Evolutionary conservation across 2,888 invertebrate species (phyloP).

Genomic region (Tetragnatha montana): DNA sequence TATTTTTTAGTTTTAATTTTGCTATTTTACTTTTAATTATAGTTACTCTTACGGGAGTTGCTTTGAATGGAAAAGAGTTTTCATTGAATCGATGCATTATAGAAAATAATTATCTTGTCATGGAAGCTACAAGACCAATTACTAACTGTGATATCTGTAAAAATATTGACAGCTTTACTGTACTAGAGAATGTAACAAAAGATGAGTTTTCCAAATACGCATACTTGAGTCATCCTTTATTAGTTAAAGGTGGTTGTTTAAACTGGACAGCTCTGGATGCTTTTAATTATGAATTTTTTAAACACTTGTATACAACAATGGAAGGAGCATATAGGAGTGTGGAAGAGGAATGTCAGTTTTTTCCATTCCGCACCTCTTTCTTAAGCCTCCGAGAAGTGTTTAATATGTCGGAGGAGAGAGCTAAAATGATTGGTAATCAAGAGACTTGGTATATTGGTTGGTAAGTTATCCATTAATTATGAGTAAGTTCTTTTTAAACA

Average conservation of each 20-base stretch:
- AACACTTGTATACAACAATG: slow-evolving; percentile 73
- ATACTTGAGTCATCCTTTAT: slow-evolving; percentile 86
- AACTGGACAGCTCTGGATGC: slow-evolving; percentile 85
- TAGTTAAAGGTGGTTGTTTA: slow-evolving; percentile 85
- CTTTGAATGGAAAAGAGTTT: slow-evolving; percentile 63
- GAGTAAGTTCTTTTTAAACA: no score
- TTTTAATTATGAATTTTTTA: slow-evolving; percentile 74
- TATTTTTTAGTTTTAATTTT: slow-evolving; percentile 57
- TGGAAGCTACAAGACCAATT: slow-evolving; percentile 90
- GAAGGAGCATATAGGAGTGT: slow-evolving; percentile 84
- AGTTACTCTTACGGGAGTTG: slow-evolving; percentile 27
- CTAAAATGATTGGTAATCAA: slow-evolving; percentile 80
- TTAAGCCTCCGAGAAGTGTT: slow-evolving; percentile 86
- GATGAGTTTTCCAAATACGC: slow-evolving; percentile 84
- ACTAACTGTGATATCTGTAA: slow-evolving; percentile 88
- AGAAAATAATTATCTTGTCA: slow-evolving; percentile 88
- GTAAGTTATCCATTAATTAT: slow-evolving; percentile 78
- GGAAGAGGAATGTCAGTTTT: slow-evolving; percentile 89
- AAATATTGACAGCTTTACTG: slow-evolving; percentile 82
- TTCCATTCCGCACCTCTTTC: slow-evolving; percentile 89
- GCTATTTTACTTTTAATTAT: slow-evolving; percentile 39
- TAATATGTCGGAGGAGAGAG: slow-evolving; percentile 83
- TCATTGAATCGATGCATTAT: slow-evolving; percentile 82
- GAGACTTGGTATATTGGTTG: slow-evolving; percentile 93
- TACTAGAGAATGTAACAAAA: slow-evolving; percentile 79